Percentiles rank a stretch among this genome's conserved stretches.
These are phyloP conservation scores for Poecilia latipinna DNA, from an alignment of 2,113 vertebrate species.

Conservation along the genomic window DNA sequence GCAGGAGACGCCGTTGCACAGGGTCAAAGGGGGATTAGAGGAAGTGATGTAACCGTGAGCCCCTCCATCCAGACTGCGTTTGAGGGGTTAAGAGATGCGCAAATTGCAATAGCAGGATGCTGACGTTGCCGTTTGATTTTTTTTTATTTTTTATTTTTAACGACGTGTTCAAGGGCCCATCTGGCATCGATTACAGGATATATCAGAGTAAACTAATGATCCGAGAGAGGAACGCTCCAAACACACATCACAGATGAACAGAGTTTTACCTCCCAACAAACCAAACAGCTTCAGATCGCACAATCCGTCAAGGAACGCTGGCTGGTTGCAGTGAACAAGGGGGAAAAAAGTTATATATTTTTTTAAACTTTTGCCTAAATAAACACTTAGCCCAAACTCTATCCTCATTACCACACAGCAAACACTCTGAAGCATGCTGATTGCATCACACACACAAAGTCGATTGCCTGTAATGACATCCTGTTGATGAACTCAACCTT, in stretches of 20 bases:
- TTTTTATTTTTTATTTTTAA: conserved; percentile 10
- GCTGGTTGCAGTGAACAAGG: neutral
- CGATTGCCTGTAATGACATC: neutral
- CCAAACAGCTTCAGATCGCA: neutral
- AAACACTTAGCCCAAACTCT: neutral
- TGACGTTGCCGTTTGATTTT: conserved; percentile 69
- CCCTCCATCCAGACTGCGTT: conserved; percentile 21
- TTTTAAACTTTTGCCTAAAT: too few species aligned
- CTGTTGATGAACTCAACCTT: neutral
- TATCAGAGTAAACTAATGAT: conserved; percentile 71
- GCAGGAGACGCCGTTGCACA: conserved; percentile 15
- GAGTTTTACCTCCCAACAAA: neutral
- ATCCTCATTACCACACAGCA: neutral
- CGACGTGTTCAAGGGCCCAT: conserved; percentile 61
- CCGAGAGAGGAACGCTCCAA: conserved; percentile 24
- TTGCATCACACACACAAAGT: neutral
- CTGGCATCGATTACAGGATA: conserved; percentile 73
- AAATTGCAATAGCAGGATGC: conserved; percentile 53
- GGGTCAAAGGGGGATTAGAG: conserved; percentile 57
- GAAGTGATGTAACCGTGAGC: conserved; percentile 66
- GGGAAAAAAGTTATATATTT: neutral
- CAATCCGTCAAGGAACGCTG: neutral
- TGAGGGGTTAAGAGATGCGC: conserved; percentile 58
- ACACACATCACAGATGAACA: conserved; percentile 1
- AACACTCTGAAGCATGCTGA: neutral